phyloP scores from a whole-genome alignment of 2,888 invertebrate species.

The Esperia sulphurella region DNA sequence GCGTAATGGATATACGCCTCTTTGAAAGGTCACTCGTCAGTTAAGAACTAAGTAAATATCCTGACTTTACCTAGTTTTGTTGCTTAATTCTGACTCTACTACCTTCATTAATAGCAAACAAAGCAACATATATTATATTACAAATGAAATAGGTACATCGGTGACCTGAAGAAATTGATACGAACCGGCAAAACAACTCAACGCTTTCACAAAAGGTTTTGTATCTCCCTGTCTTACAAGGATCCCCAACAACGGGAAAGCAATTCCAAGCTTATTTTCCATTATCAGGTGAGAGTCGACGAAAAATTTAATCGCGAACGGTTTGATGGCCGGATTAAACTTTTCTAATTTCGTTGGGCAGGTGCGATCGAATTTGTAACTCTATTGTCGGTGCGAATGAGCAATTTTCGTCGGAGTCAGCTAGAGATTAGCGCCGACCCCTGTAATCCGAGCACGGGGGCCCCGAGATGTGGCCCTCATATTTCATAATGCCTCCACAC shows the following conservation, averaged over 20 bases:
- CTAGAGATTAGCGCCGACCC: slow-evolving; percentile 51
- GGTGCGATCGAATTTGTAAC: slow-evolving; percentile 45
- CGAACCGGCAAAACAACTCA: too few species aligned
- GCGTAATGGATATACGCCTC: too few species aligned
- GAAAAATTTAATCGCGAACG: slow-evolving; percentile 28
- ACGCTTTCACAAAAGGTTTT: too few species aligned
- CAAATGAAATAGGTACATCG: too few species aligned
- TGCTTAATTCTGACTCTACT: too few species aligned
- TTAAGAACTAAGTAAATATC: too few species aligned
- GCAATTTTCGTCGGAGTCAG: slow-evolving; percentile 28
- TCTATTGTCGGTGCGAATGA: slow-evolving; percentile 32
- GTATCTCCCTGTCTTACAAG: background rate
- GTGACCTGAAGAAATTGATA: too few species aligned
- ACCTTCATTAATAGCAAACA: too few species aligned
- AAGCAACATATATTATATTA: too few species aligned
- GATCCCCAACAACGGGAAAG: background rate
- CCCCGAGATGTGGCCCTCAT: slow-evolving; percentile 48
- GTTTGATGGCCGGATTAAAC: slow-evolving; percentile 29
- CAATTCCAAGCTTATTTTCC: slow-evolving; percentile 13
- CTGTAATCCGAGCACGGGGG: slow-evolving; percentile 52
- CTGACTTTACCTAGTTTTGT: too few species aligned
- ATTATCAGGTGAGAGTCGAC: slow-evolving; percentile 13
- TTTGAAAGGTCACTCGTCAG: too few species aligned
- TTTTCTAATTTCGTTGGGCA: slow-evolving; percentile 49
- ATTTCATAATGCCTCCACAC: slow-evolving; percentile 54